These are phyloP conservation scores for Eudemis profundana DNA, from an alignment of 2,888 invertebrate genomes.

Conservation along the genomic window DNA sequence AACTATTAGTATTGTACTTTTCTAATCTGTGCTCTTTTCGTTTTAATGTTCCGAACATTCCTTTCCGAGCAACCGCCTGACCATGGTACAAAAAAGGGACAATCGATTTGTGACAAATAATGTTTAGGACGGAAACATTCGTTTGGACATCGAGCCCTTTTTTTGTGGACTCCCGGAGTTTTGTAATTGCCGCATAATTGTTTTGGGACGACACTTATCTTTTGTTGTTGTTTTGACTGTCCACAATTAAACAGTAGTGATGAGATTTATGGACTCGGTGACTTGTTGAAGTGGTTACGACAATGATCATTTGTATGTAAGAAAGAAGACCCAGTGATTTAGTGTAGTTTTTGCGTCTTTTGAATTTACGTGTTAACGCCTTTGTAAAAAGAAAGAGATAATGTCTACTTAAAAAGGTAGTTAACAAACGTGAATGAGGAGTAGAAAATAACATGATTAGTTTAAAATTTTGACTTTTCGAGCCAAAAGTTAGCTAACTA, in stretches of 20 bases:
- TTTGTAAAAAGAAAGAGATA: neutral
- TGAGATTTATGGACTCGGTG: constrained; percentile 32
- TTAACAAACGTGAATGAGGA: too few relatives aligned
- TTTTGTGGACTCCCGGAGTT: constrained; percentile 56
- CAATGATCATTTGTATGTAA: constrained; percentile 23
- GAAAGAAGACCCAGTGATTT: constrained; percentile 25
- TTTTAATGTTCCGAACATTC: constrained; percentile 39
- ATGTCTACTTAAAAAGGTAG: neutral
- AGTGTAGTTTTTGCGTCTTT: constrained; percentile 18
- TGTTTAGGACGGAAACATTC: constrained; percentile 47
- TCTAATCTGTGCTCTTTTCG: constrained; percentile 54
- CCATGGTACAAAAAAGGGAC: constrained; percentile 55
- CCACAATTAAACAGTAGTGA: constrained; percentile 40
- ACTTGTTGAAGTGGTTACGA: constrained; percentile 37
- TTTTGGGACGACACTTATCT: constrained; percentile 64
- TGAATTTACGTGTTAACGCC: constrained; percentile 24
- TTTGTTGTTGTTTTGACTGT: constrained; percentile 66
- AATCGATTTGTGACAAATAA: constrained; percentile 56
- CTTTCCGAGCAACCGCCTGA: constrained; percentile 48
- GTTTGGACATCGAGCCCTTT: constrained; percentile 53
- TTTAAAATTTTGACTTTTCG: too few relatives aligned
- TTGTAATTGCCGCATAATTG: constrained; percentile 71
- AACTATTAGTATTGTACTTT: constrained; percentile 35
- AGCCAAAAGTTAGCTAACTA: too few relatives aligned
- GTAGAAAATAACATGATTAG: too few relatives aligned